These are phyloP conservation scores for Beaufortia kweichowensis DNA, from an alignment of 2,113 vertebrate species.

Conservation along the genomic window DNA sequence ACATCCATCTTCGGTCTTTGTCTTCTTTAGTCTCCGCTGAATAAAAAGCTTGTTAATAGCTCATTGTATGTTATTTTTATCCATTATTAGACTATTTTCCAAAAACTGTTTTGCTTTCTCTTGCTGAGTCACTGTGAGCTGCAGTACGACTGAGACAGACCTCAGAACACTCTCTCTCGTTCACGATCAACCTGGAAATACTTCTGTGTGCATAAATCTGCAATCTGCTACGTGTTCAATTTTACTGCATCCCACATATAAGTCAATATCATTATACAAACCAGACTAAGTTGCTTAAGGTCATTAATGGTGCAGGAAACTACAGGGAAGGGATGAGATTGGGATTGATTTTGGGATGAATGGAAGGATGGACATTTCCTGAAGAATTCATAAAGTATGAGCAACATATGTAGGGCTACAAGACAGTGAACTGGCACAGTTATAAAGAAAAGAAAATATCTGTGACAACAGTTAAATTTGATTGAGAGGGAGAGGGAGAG, in stretches of 20 bases:
- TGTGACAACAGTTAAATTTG: too few species aligned
- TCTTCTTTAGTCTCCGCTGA: background rate
- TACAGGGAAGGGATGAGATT: too few species aligned
- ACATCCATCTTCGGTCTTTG: background rate
- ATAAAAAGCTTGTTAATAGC: conserved; percentile 2
- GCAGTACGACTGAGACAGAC: conserved; percentile 13
- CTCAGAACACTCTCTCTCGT: background rate
- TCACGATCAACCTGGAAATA: background rate
- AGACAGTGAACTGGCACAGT: too few species aligned
- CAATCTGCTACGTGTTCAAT: background rate
- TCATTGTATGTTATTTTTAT: background rate
- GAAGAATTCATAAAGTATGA: too few species aligned
- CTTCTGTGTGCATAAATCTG: background rate
- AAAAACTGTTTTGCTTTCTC: background rate
- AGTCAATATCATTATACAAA: background rate
- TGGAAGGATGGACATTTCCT: too few species aligned
- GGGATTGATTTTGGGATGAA: too few species aligned
- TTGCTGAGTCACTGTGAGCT: conserved; percentile 38
- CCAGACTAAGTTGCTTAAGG: too few species aligned
- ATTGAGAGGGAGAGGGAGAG: too few species aligned
- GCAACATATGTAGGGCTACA: too few species aligned
- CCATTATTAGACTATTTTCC: background rate
- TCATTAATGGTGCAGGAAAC: too few species aligned
- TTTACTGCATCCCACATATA: too few species aligned
- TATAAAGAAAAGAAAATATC: too few species aligned